Evolutionary conservation across 2,888 invertebrate genomes (phyloP), one percentile per base, ranked within the genome.

Genomic region (Drosophila tanythrix): DNA sequence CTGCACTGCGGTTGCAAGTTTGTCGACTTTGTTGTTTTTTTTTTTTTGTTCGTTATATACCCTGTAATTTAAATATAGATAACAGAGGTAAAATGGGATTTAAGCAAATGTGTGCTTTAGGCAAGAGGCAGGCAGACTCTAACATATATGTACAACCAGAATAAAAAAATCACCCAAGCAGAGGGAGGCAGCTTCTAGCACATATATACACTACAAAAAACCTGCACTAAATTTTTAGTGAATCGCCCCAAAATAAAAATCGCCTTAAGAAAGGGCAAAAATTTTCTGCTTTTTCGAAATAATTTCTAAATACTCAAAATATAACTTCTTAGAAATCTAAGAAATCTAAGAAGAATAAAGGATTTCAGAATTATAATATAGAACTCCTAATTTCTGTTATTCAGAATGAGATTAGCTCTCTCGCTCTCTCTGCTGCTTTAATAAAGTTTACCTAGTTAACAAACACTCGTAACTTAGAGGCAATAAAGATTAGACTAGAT

Each of bases 1-100:
- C 61, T 40, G 62, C 53, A 38, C 53, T 82, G 77, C 83, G 79
- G 65, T 75, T 53, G 27, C 59, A 52, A 46, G 15, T 46, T 25
- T 46, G 25, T 46, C 7, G 15, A 46, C 25, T 15, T 46, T 21
- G 3, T 15, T 46, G 8, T 38, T 8, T 25, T 7, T 3, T 36
- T 36, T 60, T 56, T 43, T 33, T 36, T 38, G n/a, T 40, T 15
- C 18, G 29, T 29, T 18, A 33, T 35, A 48, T 63, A 63, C 71
- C 57, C 57, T 40, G 31, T 52, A 46, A 25, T 3, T 48, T 25
- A 50, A 38, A 35, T 31, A 7, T 25, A 18, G 27, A 25, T 25
- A 40, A 13, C 40, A 31, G 7, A 29, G 48, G 59, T 43, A 29
- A 36, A 58, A 46, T 53, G 27, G 27, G 50, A 50, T 27, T 27